Evolutionary conservation across 1,140 invertebrate genomes (phyloP), one percentile per base, ranked within the genome.

Genomic region (Coenobita brevimanus): DNA sequence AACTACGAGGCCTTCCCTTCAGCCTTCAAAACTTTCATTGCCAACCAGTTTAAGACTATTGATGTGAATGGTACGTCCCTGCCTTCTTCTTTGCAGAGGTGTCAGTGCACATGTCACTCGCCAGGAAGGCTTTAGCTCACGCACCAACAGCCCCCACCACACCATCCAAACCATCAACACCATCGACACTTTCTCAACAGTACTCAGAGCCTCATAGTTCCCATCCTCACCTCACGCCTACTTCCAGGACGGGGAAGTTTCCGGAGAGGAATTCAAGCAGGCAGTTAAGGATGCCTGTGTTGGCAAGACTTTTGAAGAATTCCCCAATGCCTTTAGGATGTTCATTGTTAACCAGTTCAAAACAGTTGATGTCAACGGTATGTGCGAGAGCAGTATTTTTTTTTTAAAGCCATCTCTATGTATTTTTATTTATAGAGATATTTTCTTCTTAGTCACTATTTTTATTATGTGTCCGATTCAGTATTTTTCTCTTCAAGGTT

Each of bases 301-400:
- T 15, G 96, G 96, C 1, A 94, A 95, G 91, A 94, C 94, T 83
- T 97, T 96, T 90, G 94, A 94, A n/a, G 95, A 97, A 73, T 96
- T 97, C 92, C 96, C 96, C 2, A 89, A 91, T 82, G 91, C 91
- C 24, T 90, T 92, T 67, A 96, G 95, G 91, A 95, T 96, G 92
- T 97, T 97, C 91, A 97, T 97, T 91, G 96, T 96, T 91, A 95
- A 95, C 73, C 96, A 96, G 92, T 97, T 97, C 91, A 95, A 95
- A 91, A 94, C 96, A 92, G 94, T 96, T 36, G 96, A 97, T 89
- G 69, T 82, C 27, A 88, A 88, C 80, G 86, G 86, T 88, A 88
- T 88, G 86, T 88, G 79, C 71, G 79, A 82, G 38, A 43, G 62
- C 30, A 33, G n/a, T 33, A 8, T 83, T 21, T 30, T 64, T 75